These are phyloP conservation scores for Limonius californicus DNA, from an alignment of 1,140 invertebrate species.

Conservation along the genomic window DNA sequence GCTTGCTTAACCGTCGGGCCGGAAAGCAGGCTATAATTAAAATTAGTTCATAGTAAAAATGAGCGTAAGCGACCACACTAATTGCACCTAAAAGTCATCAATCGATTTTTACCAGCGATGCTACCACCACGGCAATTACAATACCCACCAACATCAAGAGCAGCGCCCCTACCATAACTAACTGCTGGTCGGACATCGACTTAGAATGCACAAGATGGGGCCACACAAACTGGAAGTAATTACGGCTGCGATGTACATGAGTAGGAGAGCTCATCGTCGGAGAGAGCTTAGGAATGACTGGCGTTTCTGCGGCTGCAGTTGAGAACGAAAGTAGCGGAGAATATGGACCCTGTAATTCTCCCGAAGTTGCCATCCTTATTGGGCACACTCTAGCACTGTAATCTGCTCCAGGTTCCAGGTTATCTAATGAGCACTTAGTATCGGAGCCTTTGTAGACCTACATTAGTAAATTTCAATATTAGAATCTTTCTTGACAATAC, in stretches of 20 bases:
- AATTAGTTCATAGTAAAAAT: conserved; percentile 16
- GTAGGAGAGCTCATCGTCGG: conserved; percentile 29
- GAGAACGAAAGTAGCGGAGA: conserved; percentile 58
- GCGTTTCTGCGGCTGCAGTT: conserved; percentile 45
- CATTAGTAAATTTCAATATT: no score
- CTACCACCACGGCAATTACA: conserved; percentile 53
- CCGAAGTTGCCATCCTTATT: conserved; percentile 56
- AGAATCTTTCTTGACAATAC: no score
- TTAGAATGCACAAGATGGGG: conserved; percentile 44
- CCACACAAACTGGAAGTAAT: conserved; percentile 34
- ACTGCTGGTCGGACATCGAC: conserved; percentile 60
- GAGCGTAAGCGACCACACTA: conserved; percentile 27
- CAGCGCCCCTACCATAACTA: conserved; percentile 59
- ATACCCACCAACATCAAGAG: conserved; percentile 61
- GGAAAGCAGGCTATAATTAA: conserved; percentile 12
- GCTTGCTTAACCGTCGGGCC: conserved; percentile 10
- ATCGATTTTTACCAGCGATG: conserved; percentile 28
- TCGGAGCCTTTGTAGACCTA: conserved; percentile 70
- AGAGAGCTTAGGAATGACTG: conserved; percentile 35
- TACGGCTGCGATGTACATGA: conserved; percentile 27
- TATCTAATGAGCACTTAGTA: conserved; percentile 60
- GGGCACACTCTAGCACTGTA: conserved; percentile 72
- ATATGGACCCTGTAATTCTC: conserved; percentile 61
- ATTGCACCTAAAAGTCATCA: conserved; percentile 28
- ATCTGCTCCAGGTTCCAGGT: conserved; percentile 64